phyloP scores from a whole-genome alignment of 2,113 vertebrate genomes.

The Pygoscelis adeliae region DNA sequence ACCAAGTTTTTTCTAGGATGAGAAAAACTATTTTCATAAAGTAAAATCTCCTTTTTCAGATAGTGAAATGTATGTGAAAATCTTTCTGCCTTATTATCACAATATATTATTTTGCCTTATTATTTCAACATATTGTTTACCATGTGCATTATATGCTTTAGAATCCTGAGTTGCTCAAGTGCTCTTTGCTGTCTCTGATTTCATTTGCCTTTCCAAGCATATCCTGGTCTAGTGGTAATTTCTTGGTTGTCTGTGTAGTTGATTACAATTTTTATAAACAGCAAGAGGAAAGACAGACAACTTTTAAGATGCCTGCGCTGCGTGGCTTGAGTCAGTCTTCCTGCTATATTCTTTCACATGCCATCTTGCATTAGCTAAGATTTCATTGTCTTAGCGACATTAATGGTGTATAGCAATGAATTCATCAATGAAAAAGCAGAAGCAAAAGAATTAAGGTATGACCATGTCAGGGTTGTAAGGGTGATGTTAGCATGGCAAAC shows the following conservation, averaged over 20 bases:
- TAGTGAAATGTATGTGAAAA: background rate
- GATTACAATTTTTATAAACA: background rate
- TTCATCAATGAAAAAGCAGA: background rate
- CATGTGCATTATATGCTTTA: background rate
- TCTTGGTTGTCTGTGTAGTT: background rate
- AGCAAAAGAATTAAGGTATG: background rate
- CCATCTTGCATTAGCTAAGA: background rate
- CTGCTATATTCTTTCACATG: background rate
- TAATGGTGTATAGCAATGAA: background rate
- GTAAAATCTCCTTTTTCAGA: background rate
- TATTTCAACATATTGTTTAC: background rate
- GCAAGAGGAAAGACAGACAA: background rate
- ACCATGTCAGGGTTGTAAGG: background rate
- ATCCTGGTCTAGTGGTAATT: background rate
- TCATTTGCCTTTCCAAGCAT: background rate
- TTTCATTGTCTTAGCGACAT: background rate
- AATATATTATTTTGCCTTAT: background rate
- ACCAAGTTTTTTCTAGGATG: background rate
- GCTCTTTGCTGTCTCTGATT: background rate
- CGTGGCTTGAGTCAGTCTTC: background rate
- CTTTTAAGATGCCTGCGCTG: accelerated
- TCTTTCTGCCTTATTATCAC: background rate
- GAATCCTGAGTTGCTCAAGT: background rate
- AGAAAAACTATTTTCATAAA: background rate
- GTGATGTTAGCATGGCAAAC: background rate